These are phyloP conservation scores for Tichodroma muraria DNA, from an alignment of 2,113 vertebrate species.

Conservation along the genomic window DNA sequence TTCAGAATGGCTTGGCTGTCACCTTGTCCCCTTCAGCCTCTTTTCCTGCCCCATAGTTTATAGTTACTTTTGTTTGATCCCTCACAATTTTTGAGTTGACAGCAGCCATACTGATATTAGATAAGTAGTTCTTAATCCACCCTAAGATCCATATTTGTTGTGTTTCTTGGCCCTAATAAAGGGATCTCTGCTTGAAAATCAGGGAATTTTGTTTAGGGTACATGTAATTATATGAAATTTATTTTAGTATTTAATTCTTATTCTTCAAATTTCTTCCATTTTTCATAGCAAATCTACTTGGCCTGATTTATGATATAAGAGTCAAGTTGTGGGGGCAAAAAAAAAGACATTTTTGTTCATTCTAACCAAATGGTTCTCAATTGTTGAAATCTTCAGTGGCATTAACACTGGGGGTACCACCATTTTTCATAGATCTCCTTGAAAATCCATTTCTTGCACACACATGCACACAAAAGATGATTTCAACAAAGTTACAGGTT, in stretches of 20 bases:
- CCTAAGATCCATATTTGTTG: neutral
- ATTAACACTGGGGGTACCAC: neutral
- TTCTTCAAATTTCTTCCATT: neutral
- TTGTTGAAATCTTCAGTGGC: neutral
- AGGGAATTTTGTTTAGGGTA: neutral
- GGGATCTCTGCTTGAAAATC: neutral
- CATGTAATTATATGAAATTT: neutral
- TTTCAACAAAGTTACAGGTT: neutral
- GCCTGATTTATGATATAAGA: neutral
- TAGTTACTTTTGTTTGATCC: neutral
- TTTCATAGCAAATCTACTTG: neutral
- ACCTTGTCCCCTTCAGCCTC: neutral
- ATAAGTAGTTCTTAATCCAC: neutral
- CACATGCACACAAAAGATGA: neutral
- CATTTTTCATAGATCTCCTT: conserved; percentile 9
- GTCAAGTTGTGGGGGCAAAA: neutral
- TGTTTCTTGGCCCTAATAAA: neutral
- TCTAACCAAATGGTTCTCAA: neutral
- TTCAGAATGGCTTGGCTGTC: neutral
- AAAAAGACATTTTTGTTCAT: neutral
- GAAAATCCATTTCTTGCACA: conserved; percentile 17
- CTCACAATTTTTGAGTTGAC: neutral
- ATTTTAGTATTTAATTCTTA: neutral
- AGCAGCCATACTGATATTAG: neutral
- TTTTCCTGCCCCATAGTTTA: neutral